Conservation (phyloP, 2,797 vertebrate genomes). For the Brachyrhaphis roseni region DNA sequence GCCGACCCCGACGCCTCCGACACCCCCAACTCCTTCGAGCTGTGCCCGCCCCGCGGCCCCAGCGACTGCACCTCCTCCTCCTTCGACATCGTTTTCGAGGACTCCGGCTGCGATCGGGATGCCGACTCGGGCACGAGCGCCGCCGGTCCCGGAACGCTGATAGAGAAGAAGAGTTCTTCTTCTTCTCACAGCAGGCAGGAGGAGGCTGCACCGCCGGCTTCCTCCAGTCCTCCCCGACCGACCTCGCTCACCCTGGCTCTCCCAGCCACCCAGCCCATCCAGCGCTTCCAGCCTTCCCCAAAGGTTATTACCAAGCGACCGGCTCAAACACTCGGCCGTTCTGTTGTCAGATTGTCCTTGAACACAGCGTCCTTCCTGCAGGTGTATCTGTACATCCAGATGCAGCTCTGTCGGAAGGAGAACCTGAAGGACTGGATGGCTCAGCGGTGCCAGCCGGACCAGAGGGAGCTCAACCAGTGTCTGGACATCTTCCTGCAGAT, state of each 20-base stretch:
- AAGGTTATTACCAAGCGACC: slow-evolving; percentile 70
- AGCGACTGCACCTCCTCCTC: slow-evolving; percentile 95
- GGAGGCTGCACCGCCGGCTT: slow-evolving; percentile 47
- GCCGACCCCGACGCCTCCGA: slow-evolving; percentile 80
- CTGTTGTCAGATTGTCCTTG: neutral
- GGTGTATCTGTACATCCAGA: slow-evolving; percentile 98
- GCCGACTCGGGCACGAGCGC: slow-evolving; percentile 63
- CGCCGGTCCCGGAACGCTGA: slow-evolving; percentile 34
- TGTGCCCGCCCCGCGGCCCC: slow-evolving; percentile 79
- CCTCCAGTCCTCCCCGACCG: slow-evolving; percentile 83
- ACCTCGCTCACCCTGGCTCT: slow-evolving; percentile 88
- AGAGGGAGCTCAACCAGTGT: slow-evolving; percentile 88
- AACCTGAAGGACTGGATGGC: slow-evolving; percentile 99
- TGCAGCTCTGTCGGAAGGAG: slow-evolving; percentile 98
- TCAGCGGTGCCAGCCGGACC: slow-evolving; percentile 86
- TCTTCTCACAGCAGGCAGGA: slow-evolving; percentile 49
- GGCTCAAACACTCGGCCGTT: neutral
- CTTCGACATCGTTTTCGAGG: slow-evolving; percentile 94
- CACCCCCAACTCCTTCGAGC: slow-evolving; percentile 82
- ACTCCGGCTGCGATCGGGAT: slow-evolving; percentile 93
- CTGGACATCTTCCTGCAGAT: slow-evolving; percentile 97
- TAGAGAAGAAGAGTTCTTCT: slow-evolving; percentile 57
- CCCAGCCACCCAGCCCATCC: slow-evolving; percentile 61
- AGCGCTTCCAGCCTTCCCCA: slow-evolving; percentile 85
- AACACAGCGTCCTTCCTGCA: slow-evolving; percentile 15